These are phyloP conservation scores for Dioctria rufipes DNA, from an alignment of 2,888 invertebrate species.

Conservation along the genomic window DNA sequence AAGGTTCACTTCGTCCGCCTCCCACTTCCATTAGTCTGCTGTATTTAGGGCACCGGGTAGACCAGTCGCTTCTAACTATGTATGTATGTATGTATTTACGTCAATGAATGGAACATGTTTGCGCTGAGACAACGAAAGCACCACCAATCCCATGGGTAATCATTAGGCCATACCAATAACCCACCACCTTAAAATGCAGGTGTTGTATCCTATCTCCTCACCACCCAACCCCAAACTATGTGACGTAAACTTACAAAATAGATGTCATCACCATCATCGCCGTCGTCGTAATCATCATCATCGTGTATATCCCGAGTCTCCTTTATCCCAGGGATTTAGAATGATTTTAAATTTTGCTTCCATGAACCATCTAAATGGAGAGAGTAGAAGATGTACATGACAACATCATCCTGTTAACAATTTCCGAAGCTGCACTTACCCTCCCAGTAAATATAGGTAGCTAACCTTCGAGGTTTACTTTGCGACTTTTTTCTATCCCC, in stretches of 20 bases:
- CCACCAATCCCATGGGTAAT: conserved; percentile 7
- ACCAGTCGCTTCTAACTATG: neutral
- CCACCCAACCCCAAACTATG: neutral
- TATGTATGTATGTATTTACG: neutral
- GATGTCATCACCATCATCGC: conserved; percentile 5
- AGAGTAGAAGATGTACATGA: neutral
- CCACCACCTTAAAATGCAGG: too few species aligned
- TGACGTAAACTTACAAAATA: neutral
- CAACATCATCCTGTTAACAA: conserved; percentile 3
- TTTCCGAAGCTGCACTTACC: neutral
- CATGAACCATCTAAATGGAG: neutral
- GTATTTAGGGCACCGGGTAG: neutral
- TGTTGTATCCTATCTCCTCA: neutral
- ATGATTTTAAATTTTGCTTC: conserved; percentile 1
- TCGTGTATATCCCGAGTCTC: neutral
- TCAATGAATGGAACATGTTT: neutral
- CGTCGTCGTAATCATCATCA: too few species aligned
- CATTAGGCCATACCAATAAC: neutral
- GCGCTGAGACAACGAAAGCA: neutral
- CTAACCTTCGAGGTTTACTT: too few species aligned
- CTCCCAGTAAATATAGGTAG: neutral
- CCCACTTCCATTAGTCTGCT: neutral
- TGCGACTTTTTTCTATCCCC: neutral
- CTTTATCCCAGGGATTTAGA: neutral
- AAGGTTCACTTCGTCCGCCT: neutral